A percentile compares a stretch with the other conserved stretches of the same genome.
Evolutionary conservation across 1,140 invertebrate species (phyloP).

Genomic region (Polyergus mexicanus): DNA sequence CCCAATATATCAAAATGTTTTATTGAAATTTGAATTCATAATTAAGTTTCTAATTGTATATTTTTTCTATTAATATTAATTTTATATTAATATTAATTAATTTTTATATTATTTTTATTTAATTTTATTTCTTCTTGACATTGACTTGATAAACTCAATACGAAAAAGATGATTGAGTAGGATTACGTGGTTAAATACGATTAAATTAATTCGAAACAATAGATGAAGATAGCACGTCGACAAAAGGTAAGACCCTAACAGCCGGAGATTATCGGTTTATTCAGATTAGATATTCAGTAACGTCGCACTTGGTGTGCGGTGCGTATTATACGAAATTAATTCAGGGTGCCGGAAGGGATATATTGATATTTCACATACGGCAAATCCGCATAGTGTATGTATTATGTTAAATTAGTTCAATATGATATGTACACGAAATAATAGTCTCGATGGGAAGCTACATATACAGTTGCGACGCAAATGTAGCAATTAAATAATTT

Average conservation of each 20-base stretch:
- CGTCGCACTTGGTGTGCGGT: slow-evolving; percentile 3
- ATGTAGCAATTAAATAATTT: slow-evolving; percentile 41
- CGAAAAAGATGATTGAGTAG: neutral
- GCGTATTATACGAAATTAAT: slow-evolving; percentile 55
- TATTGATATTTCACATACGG: slow-evolving; percentile 54
- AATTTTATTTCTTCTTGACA: neutral
- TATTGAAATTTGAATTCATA: neutral
- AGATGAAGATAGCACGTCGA: slow-evolving; percentile 4
- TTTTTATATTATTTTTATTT: neutral
- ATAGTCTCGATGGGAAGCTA: neutral
- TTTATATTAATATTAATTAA: no score
- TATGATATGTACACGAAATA: slow-evolving; percentile 26
- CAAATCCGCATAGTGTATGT: slow-evolving; percentile 35
- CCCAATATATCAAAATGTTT: no score
- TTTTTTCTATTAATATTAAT: no score
- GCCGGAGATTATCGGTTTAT: slow-evolving; percentile 45
- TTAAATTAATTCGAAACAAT: slow-evolving; percentile 29
- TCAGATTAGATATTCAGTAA: slow-evolving; percentile 55
- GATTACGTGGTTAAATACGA: neutral
- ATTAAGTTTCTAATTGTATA: neutral
- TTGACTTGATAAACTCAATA: neutral
- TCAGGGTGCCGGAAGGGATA: slow-evolving; percentile 26
- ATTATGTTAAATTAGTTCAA: slow-evolving; percentile 46
- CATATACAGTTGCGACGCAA: neutral
- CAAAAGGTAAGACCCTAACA: slow-evolving; percentile 29